These are phyloP conservation scores for Pterobdella sp. DNA, from an alignment of 2,888 invertebrate species.

Conservation along the genomic window DNA sequence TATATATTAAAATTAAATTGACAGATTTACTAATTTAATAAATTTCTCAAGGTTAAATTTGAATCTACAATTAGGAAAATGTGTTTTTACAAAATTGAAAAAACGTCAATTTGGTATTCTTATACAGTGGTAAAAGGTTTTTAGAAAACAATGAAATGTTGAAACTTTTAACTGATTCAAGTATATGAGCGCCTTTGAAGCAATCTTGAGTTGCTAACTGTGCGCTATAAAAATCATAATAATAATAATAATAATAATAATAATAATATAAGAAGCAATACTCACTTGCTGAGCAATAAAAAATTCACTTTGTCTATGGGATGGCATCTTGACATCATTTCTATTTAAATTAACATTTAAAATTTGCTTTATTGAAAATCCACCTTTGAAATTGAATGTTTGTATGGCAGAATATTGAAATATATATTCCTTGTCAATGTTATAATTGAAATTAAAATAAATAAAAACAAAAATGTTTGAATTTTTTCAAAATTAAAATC, in stretches of 20 bases:
- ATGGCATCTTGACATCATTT: constrained; percentile 47
- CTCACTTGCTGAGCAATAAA: constrained; percentile 71
- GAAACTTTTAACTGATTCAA: not conserved
- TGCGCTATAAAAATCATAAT: too few relatives aligned
- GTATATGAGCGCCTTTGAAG: not conserved
- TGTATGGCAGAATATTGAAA: not conserved
- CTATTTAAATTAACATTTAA: not conserved
- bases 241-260: not conserved
- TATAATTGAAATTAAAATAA: too few relatives aligned
- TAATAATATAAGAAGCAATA: not conserved
- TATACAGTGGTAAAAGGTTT: not conserved
- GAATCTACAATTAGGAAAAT: too few relatives aligned
- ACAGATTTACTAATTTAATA: too few relatives aligned
- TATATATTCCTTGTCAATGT: too few relatives aligned
- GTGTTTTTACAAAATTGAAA: too few relatives aligned
- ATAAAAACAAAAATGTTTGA: too few relatives aligned
- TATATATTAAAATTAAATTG: too few relatives aligned
- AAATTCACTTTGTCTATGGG: constrained; percentile 73
- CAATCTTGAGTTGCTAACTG: too few relatives aligned
- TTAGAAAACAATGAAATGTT: not conserved
- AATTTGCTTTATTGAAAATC: constrained; percentile 5
- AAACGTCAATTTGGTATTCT: too few relatives aligned
- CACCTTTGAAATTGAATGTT: not conserved
- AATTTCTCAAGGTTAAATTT: too few relatives aligned
- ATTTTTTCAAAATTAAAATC: too few relatives aligned